These are phyloP conservation scores for Pogonocherus hispidulus DNA, from an alignment of 2,888 invertebrate genomes.

Conservation along the genomic window DNA sequence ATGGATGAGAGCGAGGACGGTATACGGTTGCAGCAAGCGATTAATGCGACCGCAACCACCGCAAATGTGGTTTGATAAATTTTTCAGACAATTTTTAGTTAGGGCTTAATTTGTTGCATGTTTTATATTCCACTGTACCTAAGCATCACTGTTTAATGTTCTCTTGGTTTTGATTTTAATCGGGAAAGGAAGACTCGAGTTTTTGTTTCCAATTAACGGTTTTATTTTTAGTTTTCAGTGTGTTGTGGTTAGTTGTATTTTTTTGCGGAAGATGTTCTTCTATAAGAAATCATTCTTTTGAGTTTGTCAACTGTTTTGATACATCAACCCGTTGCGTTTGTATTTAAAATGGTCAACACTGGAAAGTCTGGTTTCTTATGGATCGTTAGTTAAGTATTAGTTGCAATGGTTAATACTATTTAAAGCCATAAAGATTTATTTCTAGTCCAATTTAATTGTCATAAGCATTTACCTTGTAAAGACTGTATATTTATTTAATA, in stretches of 20 bases:
- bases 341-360: conserved; percentile 23
- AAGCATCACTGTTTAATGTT: neutral
- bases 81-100: conserved; percentile 16
- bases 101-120: conserved; percentile 19
- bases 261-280: conserved; percentile 25
- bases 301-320: conserved; percentile 5
- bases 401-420: conserved; percentile 31
- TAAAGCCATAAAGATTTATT: conserved; percentile 49
- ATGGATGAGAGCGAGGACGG: conserved; percentile 63
- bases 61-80: conserved; percentile 1
- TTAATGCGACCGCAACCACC: conserved; percentile 7
- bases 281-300: neutral
- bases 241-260: conserved; percentile 30
- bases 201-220: conserved; percentile 20
- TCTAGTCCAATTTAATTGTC: conserved; percentile 48
- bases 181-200: conserved; percentile 11
- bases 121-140: conserved; percentile 12
- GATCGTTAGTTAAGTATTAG: neutral
- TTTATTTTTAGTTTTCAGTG: neutral
- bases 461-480: conserved; percentile 47
- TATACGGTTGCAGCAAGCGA: conserved; percentile 29
- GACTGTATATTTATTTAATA: conserved; percentile 49
- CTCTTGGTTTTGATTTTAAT: neutral
- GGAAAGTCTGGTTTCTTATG: conserved; percentile 27
- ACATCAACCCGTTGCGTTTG: conserved; percentile 5